A percentile compares a stretch with the other conserved stretches of the same genome.
These are phyloP conservation scores for Agrenia bidenticulata DNA, from an alignment of 2,888 invertebrate species.

Conservation along the genomic window DNA sequence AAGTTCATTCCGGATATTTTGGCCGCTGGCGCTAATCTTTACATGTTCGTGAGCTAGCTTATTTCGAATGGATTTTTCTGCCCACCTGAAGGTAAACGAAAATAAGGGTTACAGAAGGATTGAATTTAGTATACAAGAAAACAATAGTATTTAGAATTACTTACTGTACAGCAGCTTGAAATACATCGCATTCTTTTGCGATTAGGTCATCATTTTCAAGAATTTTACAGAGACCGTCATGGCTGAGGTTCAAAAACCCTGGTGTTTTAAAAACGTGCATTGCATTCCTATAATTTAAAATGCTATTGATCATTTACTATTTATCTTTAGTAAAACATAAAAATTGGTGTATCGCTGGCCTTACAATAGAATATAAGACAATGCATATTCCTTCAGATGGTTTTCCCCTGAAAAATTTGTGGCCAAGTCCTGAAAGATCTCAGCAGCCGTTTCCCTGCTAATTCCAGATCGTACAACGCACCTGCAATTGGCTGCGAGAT, in stretches of 20 bases:
- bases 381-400: neutral
- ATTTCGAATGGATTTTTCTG: neutral
- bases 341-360: neutral
- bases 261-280: conserved; percentile 3
- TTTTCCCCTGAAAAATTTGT: neutral
- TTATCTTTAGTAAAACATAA: neutral
- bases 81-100: conserved; percentile 18
- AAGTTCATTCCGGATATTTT: conserved; percentile 6
- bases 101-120: neutral
- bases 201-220: conserved; percentile 19
- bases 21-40: neutral
- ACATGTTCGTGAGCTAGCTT: neutral
- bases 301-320: too few species aligned
- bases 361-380: neutral
- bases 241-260: neutral
- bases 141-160: neutral
- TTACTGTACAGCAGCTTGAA: conserved; percentile 9
- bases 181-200: conserved; percentile 9
- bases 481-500: neutral
- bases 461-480: neutral
- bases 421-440: neutral
- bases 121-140: neutral
- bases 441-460: neutral
- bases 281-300: neutral
- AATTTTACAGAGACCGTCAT: conserved; percentile 8